A percentile compares a stretch with the other conserved stretches of the same genome.
Conservation (phyloP, 2,797 vertebrate genomes). For the Phoebastria nigripes region DNA sequence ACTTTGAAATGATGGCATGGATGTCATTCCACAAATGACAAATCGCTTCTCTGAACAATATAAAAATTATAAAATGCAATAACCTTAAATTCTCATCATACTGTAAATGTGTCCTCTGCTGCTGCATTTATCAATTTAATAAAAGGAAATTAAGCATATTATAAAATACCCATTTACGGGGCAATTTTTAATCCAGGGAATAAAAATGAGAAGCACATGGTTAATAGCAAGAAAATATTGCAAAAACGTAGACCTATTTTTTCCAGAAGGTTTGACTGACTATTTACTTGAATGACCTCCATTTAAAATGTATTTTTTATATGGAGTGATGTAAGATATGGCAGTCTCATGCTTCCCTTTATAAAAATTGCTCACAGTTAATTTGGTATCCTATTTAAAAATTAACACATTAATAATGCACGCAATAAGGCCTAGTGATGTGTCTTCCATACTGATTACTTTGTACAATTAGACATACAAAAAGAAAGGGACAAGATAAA, state of each 20-base stretch:
- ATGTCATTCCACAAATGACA: slow-evolving; percentile 85
- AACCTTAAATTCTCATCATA: slow-evolving; percentile 89
- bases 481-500: slow-evolving; percentile 46
- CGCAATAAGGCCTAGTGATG: slow-evolving; percentile 31
- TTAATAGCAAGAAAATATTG: slow-evolving; percentile 67
- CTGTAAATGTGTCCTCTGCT: slow-evolving; percentile 82
- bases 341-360: slow-evolving; percentile 40
- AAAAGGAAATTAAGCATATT: slow-evolving; percentile 89
- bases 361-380: slow-evolving; percentile 63
- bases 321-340: slow-evolving; percentile 40
- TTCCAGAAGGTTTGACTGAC: slow-evolving; percentile 61
- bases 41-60: slow-evolving; percentile 84
- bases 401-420: slow-evolving; percentile 65
- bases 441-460: slow-evolving; percentile 59
- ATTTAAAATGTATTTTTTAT: slow-evolving; percentile 67
- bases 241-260: slow-evolving; percentile 58
- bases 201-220: slow-evolving; percentile 75
- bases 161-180: slow-evolving; percentile 85
- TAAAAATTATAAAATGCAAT: slow-evolving; percentile 91
- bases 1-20: slow-evolving; percentile 83
- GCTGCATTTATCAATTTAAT: slow-evolving; percentile 91
- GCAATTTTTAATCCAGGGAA: slow-evolving; percentile 77
- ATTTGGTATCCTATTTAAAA: slow-evolving; percentile 62
- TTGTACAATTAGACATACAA: slow-evolving; percentile 41
- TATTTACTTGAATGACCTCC: slow-evolving; percentile 63